Base-by-base conservation (phyloP, 1,140 invertebrate genomes). In the Holotrichia oblita region DNA sequence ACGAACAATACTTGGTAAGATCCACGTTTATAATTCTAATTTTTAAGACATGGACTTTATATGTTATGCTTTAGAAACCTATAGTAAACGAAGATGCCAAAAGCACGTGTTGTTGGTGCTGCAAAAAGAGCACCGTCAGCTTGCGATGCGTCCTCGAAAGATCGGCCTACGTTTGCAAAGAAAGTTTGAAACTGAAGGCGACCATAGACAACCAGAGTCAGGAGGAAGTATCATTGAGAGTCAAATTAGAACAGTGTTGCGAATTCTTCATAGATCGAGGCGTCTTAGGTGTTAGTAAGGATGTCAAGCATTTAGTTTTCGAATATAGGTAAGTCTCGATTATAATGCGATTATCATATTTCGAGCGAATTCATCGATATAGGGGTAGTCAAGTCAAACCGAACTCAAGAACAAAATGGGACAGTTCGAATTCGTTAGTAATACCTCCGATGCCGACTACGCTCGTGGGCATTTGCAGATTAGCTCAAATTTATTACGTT, bases 371-470 rank as follows among this genome's bases (percentile, higher is more conserved):
- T n/a, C n/a, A n/a, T n/a, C 34, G 6, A 81, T 83, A 77, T 48
- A 86, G 91, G 77, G 92, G 93, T 6, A 91, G 92, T 76, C 87
- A 89, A 22, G 91, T 95, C 10, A 84, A 86, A 75, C 89, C 93
- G 0, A 89, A 92, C 40, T 89, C 90, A 27, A 87, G 90, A 61
- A 90, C 88, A 73, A 92, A 92, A 85, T 91, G 90, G 90, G 92
- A 94, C 82, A 92, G 92, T 44, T 88, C 91, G 0, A 91, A 92
- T 78, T 91, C 90, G 78, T 88, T 93, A 78, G 90, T 94, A 77
- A 89, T 96, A 42, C 94, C 94, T 8, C 90, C 94, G n/a, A 93
- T 95, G 89, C 94, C 94, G 12, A 94, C 94, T 0, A 94, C 94
- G 1, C 86, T 94, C 41, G 86, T 94, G 20, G 93, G 93, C 2